Evolutionary conservation across 35 echinoderm and acorn worm species (phyloP).

Genomic region (Lytechinus variegatus): DNA sequence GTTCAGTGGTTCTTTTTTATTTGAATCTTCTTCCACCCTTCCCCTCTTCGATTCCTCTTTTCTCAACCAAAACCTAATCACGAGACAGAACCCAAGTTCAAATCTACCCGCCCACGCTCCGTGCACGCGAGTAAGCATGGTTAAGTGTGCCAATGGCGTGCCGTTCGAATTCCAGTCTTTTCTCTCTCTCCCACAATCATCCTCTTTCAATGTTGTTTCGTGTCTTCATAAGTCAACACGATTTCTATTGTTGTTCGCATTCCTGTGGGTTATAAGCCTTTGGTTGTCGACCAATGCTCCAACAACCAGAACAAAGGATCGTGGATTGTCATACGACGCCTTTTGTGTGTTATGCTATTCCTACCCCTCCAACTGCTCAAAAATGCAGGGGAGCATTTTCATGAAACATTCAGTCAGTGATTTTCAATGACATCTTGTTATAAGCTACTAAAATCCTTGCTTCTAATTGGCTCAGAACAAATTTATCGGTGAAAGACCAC

Average conservation of each 20-base stretch:
- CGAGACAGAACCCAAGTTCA: background rate
- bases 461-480: too few relatives aligned
- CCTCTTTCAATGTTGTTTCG: background rate
- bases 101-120: conserved; percentile 35
- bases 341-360: background rate
- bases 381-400: too few relatives aligned
- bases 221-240: background rate
- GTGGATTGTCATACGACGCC: background rate
- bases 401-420: too few relatives aligned
- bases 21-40: background rate
- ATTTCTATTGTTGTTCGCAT: background rate
- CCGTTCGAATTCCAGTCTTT: conserved; percentile 14
- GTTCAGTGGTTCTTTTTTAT: background rate
- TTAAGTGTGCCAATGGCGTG: conserved; percentile 25
- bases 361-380: background rate
- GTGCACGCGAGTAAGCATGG: conserved; percentile 32
- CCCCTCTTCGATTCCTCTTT: too few relatives aligned
- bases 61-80: background rate
- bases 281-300: background rate
- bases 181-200: background rate
- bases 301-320: background rate
- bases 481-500: too few relatives aligned
- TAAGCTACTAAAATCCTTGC: too few relatives aligned
- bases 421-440: too few relatives aligned
- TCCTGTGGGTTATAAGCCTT: conserved; percentile 33